These are phyloP conservation scores for Dromaius novaehollandiae DNA, from an alignment of 2,113 vertebrate species.

Conservation along the genomic window DNA sequence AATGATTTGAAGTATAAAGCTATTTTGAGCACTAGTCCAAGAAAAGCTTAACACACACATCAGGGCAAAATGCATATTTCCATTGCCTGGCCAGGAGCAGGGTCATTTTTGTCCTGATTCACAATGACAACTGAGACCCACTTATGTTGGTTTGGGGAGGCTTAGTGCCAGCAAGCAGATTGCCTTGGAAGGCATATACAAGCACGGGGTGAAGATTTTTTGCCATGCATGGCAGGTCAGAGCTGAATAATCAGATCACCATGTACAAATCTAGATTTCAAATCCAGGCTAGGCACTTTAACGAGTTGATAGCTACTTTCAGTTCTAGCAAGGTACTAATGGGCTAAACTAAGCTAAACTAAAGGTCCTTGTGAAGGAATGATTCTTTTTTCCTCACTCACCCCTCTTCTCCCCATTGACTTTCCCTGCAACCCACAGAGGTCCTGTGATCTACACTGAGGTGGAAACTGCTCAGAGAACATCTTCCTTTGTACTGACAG, in stretches of 20 bases:
- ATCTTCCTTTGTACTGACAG: not conserved
- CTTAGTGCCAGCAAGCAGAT: constrained; percentile 34
- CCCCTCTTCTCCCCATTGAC: not conserved
- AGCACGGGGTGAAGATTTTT: not conserved
- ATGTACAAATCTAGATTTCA: not conserved
- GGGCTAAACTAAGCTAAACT: not conserved
- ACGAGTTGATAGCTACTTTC: not conserved
- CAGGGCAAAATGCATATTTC: constrained; percentile 17
- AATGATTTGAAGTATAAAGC: constrained; percentile 4
- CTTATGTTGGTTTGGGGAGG: not conserved
- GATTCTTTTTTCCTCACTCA: not conserved
- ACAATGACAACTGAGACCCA: constrained; percentile 29
- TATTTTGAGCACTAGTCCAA: not conserved
- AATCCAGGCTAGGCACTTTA: not conserved
- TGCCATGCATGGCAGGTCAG: not conserved
- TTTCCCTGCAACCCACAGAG: not conserved
- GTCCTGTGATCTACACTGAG: not conserved
- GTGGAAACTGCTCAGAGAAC: not conserved
- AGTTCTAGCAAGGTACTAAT: not conserved
- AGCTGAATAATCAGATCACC: constrained; percentile 9
- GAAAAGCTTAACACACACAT: not conserved
- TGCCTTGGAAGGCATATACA: not conserved
- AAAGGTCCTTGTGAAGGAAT: not conserved
- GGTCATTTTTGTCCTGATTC: constrained; percentile 34
- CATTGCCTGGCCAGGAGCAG: not conserved